These are phyloP conservation scores for Parauchenoglanis punctatus DNA, from an alignment of 2,797 vertebrate genomes.

Conservation along the genomic window DNA sequence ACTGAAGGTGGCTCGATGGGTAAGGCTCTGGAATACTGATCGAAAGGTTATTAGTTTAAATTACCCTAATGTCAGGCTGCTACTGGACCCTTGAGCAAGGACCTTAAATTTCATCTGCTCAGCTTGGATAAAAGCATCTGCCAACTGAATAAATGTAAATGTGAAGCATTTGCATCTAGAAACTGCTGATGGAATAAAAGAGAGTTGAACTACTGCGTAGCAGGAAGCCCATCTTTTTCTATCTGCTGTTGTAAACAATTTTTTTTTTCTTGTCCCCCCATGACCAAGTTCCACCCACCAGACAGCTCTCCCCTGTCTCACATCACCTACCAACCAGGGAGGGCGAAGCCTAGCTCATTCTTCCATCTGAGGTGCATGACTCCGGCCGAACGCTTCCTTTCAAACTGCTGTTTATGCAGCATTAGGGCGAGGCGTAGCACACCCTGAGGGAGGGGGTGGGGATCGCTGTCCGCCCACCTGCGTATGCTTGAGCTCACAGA, in stretches of 20 bases:
- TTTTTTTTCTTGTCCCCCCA: background rate
- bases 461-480: too few species aligned
- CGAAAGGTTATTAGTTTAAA: conserved; percentile 1
- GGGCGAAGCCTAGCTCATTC: too few species aligned
- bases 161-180: background rate
- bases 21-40: background rate
- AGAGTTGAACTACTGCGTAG: background rate
- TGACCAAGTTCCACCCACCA: too few species aligned
- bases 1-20: background rate
- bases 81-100: background rate
- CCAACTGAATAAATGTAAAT: conserved; percentile 2
- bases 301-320: too few species aligned
- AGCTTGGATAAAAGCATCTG: background rate
- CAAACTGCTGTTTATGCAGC: too few species aligned
- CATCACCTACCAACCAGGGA: too few species aligned
- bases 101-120: background rate
- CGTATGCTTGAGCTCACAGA: too few species aligned
- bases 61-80: background rate
- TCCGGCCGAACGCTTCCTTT: too few species aligned
- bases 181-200: background rate
- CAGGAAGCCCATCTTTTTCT: background rate
- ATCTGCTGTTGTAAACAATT: background rate
- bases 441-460: too few species aligned
- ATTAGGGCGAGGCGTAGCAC: too few species aligned
- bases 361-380: too few species aligned